phyloP scores from a whole-genome alignment of 2,888 invertebrate genomes.

The Lithodes maja region DNA sequence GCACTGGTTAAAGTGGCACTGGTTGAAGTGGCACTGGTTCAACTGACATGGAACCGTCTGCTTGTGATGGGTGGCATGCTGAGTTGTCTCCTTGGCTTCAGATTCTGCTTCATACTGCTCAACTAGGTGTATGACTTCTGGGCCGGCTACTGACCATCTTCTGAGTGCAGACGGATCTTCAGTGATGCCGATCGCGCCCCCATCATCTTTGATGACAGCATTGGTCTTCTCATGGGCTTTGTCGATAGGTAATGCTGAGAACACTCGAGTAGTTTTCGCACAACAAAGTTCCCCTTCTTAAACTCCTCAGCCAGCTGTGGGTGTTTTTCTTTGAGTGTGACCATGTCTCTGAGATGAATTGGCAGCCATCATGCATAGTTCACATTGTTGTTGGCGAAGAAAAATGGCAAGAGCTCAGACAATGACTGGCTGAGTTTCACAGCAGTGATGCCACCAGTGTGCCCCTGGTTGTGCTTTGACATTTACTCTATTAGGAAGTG shows the following conservation, averaged over 20 bases:
- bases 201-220: neutral
- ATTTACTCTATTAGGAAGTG: too few species aligned
- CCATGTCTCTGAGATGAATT: neutral
- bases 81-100: neutral
- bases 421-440: too few species aligned
- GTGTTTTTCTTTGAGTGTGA: neutral
- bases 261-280: neutral
- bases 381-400: too few species aligned
- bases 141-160: neutral
- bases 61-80: neutral
- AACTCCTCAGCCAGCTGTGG: neutral
- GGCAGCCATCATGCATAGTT: neutral
- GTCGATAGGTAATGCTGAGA: neutral
- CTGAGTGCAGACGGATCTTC: conserved; percentile 9
- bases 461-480: too few species aligned
- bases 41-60: neutral
- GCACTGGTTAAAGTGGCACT: too few species aligned
- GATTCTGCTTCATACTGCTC: neutral
- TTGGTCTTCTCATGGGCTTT: neutral
- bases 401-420: too few species aligned
- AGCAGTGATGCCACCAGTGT: too few species aligned
- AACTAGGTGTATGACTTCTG: neutral
- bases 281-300: neutral
- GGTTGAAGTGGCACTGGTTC: too few species aligned
- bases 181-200: neutral